Evolutionary conservation across 2,797 vertebrate genomes (phyloP).

Genomic region (Buceros bicornis): DNA sequence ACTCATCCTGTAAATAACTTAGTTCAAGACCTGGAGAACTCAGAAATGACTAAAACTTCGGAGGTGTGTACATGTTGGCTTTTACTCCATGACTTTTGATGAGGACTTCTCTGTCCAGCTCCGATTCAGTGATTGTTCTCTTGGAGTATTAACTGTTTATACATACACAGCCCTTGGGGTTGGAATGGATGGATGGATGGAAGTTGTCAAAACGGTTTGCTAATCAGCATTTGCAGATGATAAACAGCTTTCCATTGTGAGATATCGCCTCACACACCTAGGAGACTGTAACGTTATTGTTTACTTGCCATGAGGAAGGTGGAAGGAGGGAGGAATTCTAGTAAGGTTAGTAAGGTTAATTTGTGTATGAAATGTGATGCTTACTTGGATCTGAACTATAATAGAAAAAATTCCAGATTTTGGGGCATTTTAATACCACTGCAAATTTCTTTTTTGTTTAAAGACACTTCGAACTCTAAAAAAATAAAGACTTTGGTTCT

Average conservation of each 20-base stretch:
- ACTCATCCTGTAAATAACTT: slow-evolving; percentile 19
- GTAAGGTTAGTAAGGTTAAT: neutral
- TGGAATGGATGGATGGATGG: neutral
- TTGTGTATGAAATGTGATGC: neutral
- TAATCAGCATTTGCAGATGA: neutral
- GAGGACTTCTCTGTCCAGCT: neutral
- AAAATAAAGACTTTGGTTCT: neutral
- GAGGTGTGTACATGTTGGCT: neutral
- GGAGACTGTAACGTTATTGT: neutral
- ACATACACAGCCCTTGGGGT: neutral
- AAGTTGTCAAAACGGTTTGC: neutral
- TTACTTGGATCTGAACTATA: neutral
- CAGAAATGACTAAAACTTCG: neutral
- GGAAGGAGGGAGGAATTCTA: neutral
- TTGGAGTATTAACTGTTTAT: neutral
- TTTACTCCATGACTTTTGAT: neutral
- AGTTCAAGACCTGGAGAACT: neutral
- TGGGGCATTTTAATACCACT: neutral
- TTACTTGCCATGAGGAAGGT: neutral
- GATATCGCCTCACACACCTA: neutral
- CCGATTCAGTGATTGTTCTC: neutral
- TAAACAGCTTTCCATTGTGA: neutral
- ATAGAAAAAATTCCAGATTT: neutral
- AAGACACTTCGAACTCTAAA: neutral
- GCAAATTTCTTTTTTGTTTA: neutral